Percentiles rank a stretch among this genome's conserved stretches.
phyloP scores from a whole-genome alignment of 2,888 invertebrate species.

The Synergus gifuensis region DNA sequence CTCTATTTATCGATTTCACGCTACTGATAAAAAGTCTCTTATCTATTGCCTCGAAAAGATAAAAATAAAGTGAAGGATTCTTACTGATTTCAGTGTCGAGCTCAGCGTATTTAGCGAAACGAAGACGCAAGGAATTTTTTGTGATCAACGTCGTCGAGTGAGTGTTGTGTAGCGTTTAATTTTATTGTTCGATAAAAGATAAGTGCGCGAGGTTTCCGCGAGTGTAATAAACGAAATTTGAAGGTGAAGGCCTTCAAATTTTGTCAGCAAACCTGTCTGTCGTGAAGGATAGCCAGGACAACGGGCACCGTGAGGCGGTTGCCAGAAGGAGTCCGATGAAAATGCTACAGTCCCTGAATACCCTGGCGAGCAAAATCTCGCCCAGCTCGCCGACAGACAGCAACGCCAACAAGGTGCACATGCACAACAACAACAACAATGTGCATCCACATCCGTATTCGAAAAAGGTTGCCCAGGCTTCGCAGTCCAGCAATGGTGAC shows the following conservation, averaged over 20 bases:
- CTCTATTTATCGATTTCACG: conserved; percentile 6
- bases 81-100: conserved; percentile 20
- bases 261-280: conserved; percentile 10
- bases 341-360: conserved; percentile 93
- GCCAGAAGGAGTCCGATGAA: conserved; percentile 74
- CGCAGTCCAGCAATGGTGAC: conserved; percentile 70
- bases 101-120: background rate
- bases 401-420: conserved; percentile 84
- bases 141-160: conserved; percentile 5
- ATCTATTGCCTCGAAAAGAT: background rate
- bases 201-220: conserved; percentile 29
- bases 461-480: conserved; percentile 68
- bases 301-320: conserved; percentile 65
- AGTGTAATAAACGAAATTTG: conserved; percentile 48
- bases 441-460: conserved; percentile 72
- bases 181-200: background rate
- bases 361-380: conserved; percentile 93
- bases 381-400: conserved; percentile 85
- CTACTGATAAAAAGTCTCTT: background rate
- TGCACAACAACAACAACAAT: conserved; percentile 78
- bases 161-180: conserved; percentile 37
- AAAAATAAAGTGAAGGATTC: background rate
- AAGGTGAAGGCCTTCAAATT: conserved; percentile 60
- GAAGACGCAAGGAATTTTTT: conserved; percentile 6
- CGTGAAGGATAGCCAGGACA: conserved; percentile 51